Base-by-base conservation (phyloP, 2,888 invertebrate species). In the Apamea sordens region DNA sequence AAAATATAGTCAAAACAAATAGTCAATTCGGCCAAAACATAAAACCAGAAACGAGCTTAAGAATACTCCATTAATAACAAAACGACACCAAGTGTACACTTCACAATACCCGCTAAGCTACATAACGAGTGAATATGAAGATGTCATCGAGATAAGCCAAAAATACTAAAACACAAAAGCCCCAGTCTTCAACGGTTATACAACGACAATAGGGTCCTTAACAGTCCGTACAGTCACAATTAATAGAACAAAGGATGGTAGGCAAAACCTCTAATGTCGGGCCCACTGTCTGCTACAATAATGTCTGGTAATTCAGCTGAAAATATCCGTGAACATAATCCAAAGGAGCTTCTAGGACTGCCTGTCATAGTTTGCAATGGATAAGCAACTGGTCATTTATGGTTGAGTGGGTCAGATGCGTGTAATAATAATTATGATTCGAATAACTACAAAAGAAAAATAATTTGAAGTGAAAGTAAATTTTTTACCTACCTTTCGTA, bases 201-300 rank as follows among this genome's bases (percentile, higher is more conserved):
- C 82, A 74, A 73, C 63, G 70, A 87, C 85, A 86, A 85, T 87
- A 76, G 77, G 77, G 77, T 76, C 87, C 69, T 80, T 87, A 86
- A 83, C 84, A 78, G 78, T 90, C 86, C 92, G 92, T 92, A 93
- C 89, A 91, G 92, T 92, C 82, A 91, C 92, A 93, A 94, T 94
- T 94, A 94, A 91, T 90, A 70, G 86, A 93, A 94, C 94, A 94
- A 94, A 93, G 91, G 85, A 88, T 85, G 74, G 86, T 86, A 87
- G 75, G 81, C 86, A 88, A 91, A 92, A 93, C 92, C 91, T 90
- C 91, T 91, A 93, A 93, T 92, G 91, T 90, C 88, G 82, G 81
- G 82, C 76, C 82, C 85, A 77, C 85, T 84, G 86, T 89, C 78
- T 80, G 79, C 86, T 86, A 90, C 91, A 92, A 92, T 92, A 92